Evolutionary conservation across 1,140 invertebrate genomes (phyloP), one percentile per base, ranked within the genome.

Genomic region (Cydia fagiglandana): DNA sequence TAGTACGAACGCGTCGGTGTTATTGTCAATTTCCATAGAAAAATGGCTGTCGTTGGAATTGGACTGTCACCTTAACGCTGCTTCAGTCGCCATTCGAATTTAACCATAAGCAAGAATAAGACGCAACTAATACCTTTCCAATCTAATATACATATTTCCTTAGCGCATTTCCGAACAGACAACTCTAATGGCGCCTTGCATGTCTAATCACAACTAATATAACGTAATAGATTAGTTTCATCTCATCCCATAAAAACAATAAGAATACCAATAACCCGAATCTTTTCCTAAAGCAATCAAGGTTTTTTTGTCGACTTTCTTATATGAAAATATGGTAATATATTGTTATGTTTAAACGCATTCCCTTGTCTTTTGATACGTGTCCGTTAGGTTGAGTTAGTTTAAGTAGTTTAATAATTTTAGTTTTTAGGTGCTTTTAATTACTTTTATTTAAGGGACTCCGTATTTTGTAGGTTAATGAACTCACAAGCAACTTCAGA

Each of bases 241-340:
- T 70, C 38, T 70, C 66, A 5, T 12, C 34, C 64, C 66, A 70
- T 70, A 70, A 70, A 70, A 70, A 70, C 66, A 70, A 70, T 70
- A 17, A 70, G 66, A 41, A 70, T 68, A n/a, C 15, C 30, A 70
- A 70, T 41, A 38, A 20, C 66, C n/a, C 1, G 13, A 17, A 38
- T 68, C 28, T 68, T 34, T 70, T 20, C 45, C 2, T 17, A 70
- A 61, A 45, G 30, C 30, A 70, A 45, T 38, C 30, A 70, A 41
- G 66, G 56, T 38, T 38, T 41, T 24, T 30, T n/a, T 17, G 34
- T 70, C 28, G 24, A 34, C 24, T 15, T 68, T 30, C 17, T 17
- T 70, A 41, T 70, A 41, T 9, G 34, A 15, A 41, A 38, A 17
- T 4, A 70, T 70, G 34, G 28, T 68, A 38, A 70, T 41, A 70